Conservation (phyloP, 64 coral and sea anemone species). For the Montipora efflorescens region DNA sequence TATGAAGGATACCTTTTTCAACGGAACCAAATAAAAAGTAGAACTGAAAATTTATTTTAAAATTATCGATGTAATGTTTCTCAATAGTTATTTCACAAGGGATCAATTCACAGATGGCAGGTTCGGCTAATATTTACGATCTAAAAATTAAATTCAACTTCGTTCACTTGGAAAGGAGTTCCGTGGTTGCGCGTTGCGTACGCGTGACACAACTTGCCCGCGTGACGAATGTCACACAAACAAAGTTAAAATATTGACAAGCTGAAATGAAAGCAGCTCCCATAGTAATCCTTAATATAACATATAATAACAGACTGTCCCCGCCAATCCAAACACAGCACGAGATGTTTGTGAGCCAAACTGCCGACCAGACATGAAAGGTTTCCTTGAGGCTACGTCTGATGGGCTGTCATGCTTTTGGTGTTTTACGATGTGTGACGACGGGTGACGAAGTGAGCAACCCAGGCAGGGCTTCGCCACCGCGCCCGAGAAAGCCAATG, state of each 20-base stretch:
- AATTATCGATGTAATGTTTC: neutral
- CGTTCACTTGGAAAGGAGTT: neutral
- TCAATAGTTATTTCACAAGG: neutral
- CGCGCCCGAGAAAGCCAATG: neutral
- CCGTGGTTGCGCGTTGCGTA: neutral
- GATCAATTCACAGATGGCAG: neutral
- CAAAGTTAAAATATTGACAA: neutral
- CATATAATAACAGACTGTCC: neutral
- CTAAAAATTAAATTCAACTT: neutral
- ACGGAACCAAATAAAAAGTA: neutral
- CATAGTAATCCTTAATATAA: neutral
- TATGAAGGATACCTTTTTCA: neutral
- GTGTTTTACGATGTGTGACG: neutral
- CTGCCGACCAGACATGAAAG: neutral
- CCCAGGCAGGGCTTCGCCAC: neutral
- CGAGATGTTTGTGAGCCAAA: neutral
- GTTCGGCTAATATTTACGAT: neutral
- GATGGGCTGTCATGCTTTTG: slow-evolving; percentile 4
- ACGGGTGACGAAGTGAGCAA: neutral
- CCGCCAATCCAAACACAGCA: neutral
- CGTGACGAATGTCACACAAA: neutral
- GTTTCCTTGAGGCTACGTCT: neutral
- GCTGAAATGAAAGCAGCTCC: neutral
- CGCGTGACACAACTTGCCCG: neutral
- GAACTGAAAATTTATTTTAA: neutral